Evolutionary conservation across 1,140 invertebrate genomes (phyloP).

Genomic region (Bombus waltoni): DNA sequence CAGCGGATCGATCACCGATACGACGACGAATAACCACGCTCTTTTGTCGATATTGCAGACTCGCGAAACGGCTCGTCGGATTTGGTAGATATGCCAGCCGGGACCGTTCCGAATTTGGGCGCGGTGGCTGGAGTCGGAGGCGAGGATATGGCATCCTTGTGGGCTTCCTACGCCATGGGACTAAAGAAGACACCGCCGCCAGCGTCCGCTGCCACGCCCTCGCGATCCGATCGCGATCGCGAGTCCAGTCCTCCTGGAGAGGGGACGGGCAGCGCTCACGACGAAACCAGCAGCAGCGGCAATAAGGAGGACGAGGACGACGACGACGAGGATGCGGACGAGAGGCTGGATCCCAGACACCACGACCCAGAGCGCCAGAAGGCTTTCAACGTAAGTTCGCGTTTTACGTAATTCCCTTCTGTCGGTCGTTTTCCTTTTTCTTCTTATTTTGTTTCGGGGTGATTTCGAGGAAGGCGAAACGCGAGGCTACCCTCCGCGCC

Average conservation of each 20-base stretch:
- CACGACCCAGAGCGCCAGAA: conserved; percentile 98
- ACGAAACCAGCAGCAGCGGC: conserved; percentile 95
- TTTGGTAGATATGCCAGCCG: conserved; percentile 75
- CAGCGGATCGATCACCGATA: background rate
- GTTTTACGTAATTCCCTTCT: background rate
- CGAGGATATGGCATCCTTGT: conserved; percentile 89
- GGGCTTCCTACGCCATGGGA: conserved; percentile 89
- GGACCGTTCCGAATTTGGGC: conserved; percentile 74
- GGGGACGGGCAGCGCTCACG: conserved; percentile 89
- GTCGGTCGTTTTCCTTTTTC: background rate
- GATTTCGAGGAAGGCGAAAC: background rate
- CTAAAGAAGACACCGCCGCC: conserved; percentile 86
- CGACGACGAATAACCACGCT: background rate
- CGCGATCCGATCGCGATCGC: conserved; percentile 80
- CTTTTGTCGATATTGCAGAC: conserved; percentile 66
- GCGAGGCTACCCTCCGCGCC: background rate
- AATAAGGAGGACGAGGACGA: conserved; percentile 97
- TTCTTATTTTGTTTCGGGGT: background rate
- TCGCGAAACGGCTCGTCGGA: conserved; percentile 80
- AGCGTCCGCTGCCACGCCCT: conserved; percentile 82
- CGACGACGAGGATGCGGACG: conserved; percentile 95
- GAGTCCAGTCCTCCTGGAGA: conserved; percentile 86
- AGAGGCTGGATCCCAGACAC: conserved; percentile 92
- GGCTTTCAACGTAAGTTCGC: conserved; percentile 96
- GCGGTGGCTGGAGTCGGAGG: conserved; percentile 77